These are phyloP conservation scores for Kradibia gibbosae DNA, from an alignment of 1,140 invertebrate species.

Conservation along the genomic window DNA sequence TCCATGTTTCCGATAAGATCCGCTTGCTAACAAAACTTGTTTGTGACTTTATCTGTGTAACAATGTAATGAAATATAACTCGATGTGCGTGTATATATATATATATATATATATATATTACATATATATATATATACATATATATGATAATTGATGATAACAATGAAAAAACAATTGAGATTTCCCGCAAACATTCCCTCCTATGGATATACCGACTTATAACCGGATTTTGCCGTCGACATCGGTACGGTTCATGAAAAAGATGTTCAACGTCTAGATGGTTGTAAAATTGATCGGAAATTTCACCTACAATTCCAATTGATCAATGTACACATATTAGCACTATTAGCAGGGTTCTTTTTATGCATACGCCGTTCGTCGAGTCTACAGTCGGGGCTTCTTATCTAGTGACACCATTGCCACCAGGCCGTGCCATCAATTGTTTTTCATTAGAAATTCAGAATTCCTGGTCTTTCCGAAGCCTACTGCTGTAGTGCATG, in stretches of 20 bases:
- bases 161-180: not conserved
- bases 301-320: not conserved
- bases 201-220: not conserved
- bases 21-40: not conserved
- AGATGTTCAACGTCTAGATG: not conserved
- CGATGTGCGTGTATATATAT: not conserved
- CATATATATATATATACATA: no score
- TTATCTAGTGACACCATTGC: not conserved
- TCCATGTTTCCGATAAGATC: not conserved
- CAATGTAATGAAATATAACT: not conserved
- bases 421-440: no score
- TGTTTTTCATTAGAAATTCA: not conserved
- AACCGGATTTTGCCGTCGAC: no score
- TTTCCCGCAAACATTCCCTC: not conserved
- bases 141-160: not conserved
- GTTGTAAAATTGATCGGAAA: not conserved
- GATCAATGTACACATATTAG: not conserved
- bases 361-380: not conserved
- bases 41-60: not conserved
- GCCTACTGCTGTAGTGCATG: not conserved
- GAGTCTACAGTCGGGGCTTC: not conserved
- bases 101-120: no score
- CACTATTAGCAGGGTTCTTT: not conserved
- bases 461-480: not conserved
- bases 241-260: no score